Evolutionary conservation across 2,797 vertebrate species (phyloP), one percentile per base, ranked within the genome.

Genomic region (Sebastes hopkinsi): DNA sequence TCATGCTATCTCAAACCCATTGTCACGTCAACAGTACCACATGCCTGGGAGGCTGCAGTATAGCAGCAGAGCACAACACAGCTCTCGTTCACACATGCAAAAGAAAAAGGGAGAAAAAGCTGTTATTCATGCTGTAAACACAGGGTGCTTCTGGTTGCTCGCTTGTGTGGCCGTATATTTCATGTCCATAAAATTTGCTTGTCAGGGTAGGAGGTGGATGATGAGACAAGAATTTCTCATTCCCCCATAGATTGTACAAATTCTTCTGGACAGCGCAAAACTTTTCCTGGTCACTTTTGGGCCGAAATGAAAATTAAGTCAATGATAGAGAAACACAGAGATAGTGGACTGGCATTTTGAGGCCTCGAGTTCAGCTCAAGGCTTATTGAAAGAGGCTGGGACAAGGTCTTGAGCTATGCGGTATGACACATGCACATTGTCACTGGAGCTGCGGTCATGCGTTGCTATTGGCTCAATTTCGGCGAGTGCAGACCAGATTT

Each of bases 1-100:
- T 89, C 70, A 58, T 72, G 79, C 87, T 66, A 79, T 61, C 84
- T 84, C 69, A 75, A 67, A 85, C 73, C 75, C 61, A 68, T 77
- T 77, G 79, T 88, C 83, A 87, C 88, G 72, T 88, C 73, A 84
- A 65, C 81, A 78, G 27, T 38, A 32, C 79, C 78, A 79, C 80
- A 78, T 72, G 87, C 74, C 88, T 66, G 75, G 12, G 59, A 85
- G 71, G 75, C 85, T 70, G 78, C 67, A 71, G 80, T 34, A 32
- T 34, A 34, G 82, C 71, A 83, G 18, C 25, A 62, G 32, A 79
- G 67, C 72, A 79, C 81, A 77, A 46, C 52, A 59, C 66, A 20
- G 58, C 69, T 84, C 54, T 65, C 66, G 72, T 67, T 83, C 72
- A 71, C 72, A 75, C 60, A 52, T 67, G 56, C 65, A 66, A 52